Conservation (phyloP, 2,113 vertebrate species). For the Elephantulus edwardii region DNA sequence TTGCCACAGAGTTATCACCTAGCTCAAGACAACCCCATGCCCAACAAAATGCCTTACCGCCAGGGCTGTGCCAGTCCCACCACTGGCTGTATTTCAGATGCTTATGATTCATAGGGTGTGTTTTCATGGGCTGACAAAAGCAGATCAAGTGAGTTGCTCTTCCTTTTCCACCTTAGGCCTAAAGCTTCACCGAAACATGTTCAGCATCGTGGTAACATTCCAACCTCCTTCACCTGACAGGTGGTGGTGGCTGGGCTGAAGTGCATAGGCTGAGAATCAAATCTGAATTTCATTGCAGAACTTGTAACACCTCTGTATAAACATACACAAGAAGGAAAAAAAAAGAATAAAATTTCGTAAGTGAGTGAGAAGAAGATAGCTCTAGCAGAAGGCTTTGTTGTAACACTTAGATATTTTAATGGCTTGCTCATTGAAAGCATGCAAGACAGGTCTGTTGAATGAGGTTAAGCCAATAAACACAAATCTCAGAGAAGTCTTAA, state of each 20-base stretch:
- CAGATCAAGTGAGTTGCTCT: background rate
- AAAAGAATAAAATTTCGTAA: background rate
- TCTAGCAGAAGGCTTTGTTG: background rate
- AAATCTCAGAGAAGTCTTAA: background rate
- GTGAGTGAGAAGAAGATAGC: background rate
- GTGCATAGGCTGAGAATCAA: background rate
- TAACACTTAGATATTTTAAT: background rate
- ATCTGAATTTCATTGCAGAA: background rate
- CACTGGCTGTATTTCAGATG: background rate
- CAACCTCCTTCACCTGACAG: too few species aligned
- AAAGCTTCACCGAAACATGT: background rate
- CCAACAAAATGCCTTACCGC: background rate
- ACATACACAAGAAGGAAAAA: background rate
- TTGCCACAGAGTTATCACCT: background rate
- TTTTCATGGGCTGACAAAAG: background rate
- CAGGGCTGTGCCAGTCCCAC: background rate
- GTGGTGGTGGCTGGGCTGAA: background rate
- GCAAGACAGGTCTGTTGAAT: background rate
- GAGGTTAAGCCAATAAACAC: slow-evolving; percentile 15
- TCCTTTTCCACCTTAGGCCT: background rate
- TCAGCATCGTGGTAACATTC: background rate
- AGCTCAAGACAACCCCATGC: background rate
- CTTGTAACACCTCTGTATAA: background rate
- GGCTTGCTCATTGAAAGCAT: background rate
- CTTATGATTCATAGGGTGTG: background rate